Base-by-base conservation (phyloP, 2,888 invertebrate genomes). In the Melanostoma mellinum region DNA sequence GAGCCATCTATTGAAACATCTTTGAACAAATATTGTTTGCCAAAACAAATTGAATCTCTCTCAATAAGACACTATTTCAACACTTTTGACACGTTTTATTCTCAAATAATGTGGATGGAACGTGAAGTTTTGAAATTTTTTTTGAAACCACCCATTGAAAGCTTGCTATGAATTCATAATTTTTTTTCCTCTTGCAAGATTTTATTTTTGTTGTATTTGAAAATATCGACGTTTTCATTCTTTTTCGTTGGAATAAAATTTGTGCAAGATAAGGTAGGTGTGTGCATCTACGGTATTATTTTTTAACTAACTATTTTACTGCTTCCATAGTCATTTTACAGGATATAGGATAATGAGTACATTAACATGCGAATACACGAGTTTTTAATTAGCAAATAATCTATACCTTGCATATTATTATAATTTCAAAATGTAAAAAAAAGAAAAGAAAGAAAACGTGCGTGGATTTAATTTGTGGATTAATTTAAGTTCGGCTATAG, bases 31-130 rank as follows among this genome's bases (percentile, higher is more conserved):
- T 79, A 73, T 79, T 74, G 50, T 79, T 79, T 79, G 56, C 79
- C 74, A 79, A 79, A 79, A 74, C 79, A 79, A 79, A 79, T 79
- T 79, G 79, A 74, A 79, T 74, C 79, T 74, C 68, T 68, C 69
- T 69, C 74, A 79, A 69, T 63, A 74, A 72, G 67, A 78, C 78
- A 72, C 78, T 78, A 67, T 78, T 78, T 78, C 72, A 67, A 74
- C 74, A 69, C 79, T 69, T 79, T 79, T 74, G 69, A 79, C 79
- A 79, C 79, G 79, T 79, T 79, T 79, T 79, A 74, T 69, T 74
- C 69, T 38, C 74, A 79, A 79, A 79, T 79, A 74, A 74, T 74
- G 79, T 79, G 74, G 74, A 74, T 74, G 63, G 74, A 63, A 79
- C 79, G 79, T 79, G 79, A 74, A 79, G 63, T 74, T 79, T 73